Conservation (phyloP, 2,797 vertebrate genomes). For the Hydrocynus forskahlii region DNA sequence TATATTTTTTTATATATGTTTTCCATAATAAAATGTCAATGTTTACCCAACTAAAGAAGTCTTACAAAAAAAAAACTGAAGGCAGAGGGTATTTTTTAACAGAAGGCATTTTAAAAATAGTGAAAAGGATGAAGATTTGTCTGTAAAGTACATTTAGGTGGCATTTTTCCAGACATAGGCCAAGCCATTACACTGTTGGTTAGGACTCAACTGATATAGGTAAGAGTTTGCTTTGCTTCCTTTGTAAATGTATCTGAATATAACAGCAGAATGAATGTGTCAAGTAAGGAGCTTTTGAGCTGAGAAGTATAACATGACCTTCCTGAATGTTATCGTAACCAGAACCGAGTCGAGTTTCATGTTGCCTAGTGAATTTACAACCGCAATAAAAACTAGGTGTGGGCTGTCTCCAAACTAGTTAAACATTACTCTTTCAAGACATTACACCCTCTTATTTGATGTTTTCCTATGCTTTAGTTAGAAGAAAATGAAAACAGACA, state of each 20-base stretch:
- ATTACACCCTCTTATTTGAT: constrained; percentile 12
- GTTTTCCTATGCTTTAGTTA: not conserved
- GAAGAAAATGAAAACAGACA: not conserved
- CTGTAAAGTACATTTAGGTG: too few relatives aligned
- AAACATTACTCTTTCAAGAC: constrained; percentile 69
- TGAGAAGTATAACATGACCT: not conserved
- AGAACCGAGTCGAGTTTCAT: constrained; percentile 13
- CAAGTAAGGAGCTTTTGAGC: not conserved
- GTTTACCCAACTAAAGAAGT: too few relatives aligned
- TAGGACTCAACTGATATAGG: too few relatives aligned
- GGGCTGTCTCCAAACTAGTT: constrained; percentile 63
- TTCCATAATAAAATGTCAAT: too few relatives aligned
- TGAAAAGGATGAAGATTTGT: too few relatives aligned
- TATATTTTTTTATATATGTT: too few relatives aligned
- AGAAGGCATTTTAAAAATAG: too few relatives aligned
- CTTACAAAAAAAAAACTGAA: not conserved
- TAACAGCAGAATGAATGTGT: not conserved
- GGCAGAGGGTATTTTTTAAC: too few relatives aligned
- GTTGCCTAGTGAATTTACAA: constrained; percentile 63
- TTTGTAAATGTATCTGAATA: too few relatives aligned
- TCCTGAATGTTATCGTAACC: not conserved
- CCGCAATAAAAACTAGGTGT: constrained; percentile 76
- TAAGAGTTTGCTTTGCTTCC: too few relatives aligned
- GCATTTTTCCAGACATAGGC: too few relatives aligned
- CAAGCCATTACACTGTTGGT: too few relatives aligned